These are phyloP conservation scores for Clarias macrocephalus DNA, from an alignment of 2,113 vertebrate genomes.

Conservation along the genomic window DNA sequence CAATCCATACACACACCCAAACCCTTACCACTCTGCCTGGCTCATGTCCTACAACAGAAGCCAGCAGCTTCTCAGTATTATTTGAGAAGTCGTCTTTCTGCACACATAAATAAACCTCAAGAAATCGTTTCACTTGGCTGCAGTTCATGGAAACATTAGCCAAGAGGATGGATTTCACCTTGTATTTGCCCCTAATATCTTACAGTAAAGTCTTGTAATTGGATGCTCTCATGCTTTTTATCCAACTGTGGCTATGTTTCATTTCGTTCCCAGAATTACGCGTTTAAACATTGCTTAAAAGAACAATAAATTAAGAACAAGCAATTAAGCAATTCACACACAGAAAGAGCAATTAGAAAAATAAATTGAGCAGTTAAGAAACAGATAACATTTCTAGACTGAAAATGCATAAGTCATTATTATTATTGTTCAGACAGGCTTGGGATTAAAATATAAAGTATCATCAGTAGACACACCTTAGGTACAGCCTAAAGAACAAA, in stretches of 20 bases:
- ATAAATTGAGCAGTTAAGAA: too few species aligned
- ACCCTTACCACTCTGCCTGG: slow-evolving; percentile 48
- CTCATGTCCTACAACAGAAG: slow-evolving; percentile 67
- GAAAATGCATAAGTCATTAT: not conserved
- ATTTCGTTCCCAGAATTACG: slow-evolving; percentile 24
- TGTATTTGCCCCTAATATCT: slow-evolving; percentile 58
- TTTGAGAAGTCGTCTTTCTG: slow-evolving; percentile 67
- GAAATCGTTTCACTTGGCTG: slow-evolving; percentile 64
- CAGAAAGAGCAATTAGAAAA: too few species aligned
- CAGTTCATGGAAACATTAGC: slow-evolving; percentile 64
- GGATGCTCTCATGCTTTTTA: slow-evolving; percentile 20
- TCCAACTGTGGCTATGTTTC: slow-evolving; percentile 7
- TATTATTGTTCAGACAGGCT: not conserved
- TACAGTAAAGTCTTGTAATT: slow-evolving; percentile 57
- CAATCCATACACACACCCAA: slow-evolving; percentile 23
- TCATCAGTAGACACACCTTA: not conserved
- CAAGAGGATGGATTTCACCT: slow-evolving; percentile 66
- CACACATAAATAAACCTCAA: slow-evolving; percentile 70
- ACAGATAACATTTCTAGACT: not conserved
- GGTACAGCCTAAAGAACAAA: not conserved
- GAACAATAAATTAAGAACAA: slow-evolving; percentile 7
- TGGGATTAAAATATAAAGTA: slow-evolving; percentile 20
- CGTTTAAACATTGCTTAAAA: slow-evolving; percentile 21
- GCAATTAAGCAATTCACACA: too few species aligned
- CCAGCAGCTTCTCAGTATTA: slow-evolving; percentile 51